Percentiles rank a stretch among this genome's conserved stretches.
Evolutionary conservation across 1,140 invertebrate species (phyloP).

Genomic region (Zophobas atratus): DNA sequence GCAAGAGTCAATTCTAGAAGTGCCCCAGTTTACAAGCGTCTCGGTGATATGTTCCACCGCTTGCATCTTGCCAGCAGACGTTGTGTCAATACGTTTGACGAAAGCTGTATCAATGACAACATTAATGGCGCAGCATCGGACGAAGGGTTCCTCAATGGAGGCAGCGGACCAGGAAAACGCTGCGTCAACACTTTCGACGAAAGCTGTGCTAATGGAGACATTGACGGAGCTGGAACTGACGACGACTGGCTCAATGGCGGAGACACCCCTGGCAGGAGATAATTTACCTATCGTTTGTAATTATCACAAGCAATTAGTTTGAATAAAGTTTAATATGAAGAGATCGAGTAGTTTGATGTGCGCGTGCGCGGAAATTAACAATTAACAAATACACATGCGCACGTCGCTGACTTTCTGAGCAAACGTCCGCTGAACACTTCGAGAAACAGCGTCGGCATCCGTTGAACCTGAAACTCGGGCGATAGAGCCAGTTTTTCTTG

Average conservation of each 20-base stretch:
- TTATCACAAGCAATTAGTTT: not conserved
- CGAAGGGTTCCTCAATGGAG: constrained; percentile 39
- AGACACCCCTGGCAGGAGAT: constrained; percentile 37
- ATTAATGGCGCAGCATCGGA: constrained; percentile 27
- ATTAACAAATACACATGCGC: too few relatives aligned
- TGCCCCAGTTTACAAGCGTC: not conserved
- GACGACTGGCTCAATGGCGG: constrained; percentile 44
- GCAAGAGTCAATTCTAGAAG: not conserved
- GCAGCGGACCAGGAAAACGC: constrained; percentile 23
- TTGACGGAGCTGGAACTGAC: constrained; percentile 41
- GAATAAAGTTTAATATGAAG: constrained; percentile 17
- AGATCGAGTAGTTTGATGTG: not conserved
- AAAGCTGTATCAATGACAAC: constrained; percentile 44
- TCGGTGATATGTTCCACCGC: constrained; percentile 18
- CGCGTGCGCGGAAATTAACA: not conserved
- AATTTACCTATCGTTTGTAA: constrained; percentile 2
- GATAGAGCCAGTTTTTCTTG: constrained; percentile 42
- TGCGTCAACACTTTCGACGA: constrained; percentile 50
- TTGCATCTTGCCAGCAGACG: constrained; percentile 42
- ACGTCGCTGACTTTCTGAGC: too few relatives aligned
- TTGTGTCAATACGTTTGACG: constrained; percentile 49
- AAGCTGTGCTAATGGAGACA: constrained; percentile 46
- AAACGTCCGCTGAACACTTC: too few relatives aligned
- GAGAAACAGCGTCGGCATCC: constrained; percentile 11
- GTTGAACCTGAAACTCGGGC: constrained; percentile 18